Evolutionary conservation across 2,797 vertebrate species (phyloP).

Genomic region (Halcyon smyrnensis): DNA sequence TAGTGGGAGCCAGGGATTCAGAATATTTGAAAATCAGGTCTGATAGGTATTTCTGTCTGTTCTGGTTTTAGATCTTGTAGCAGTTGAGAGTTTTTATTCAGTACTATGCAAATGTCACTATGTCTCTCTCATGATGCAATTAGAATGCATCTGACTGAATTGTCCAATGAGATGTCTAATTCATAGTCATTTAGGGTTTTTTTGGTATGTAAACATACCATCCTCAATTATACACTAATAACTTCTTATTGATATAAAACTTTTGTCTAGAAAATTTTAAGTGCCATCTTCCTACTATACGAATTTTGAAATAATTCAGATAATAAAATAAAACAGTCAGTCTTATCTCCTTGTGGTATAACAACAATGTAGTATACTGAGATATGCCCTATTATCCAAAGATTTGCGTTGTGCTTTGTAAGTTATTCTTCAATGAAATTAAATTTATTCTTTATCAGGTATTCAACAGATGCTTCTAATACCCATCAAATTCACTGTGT

Average conservation of each 20-base stretch:
- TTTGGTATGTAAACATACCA: neutral
- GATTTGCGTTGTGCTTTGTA: constrained; percentile 36
- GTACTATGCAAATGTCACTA: neutral
- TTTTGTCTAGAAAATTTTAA: neutral
- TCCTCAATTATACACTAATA: neutral
- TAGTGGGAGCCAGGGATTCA: neutral
- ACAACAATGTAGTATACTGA: neutral
- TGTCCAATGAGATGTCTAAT: neutral
- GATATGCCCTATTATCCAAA: neutral
- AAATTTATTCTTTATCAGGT: constrained; percentile 63
- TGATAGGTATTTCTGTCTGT: neutral
- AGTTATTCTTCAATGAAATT: constrained; percentile 43
- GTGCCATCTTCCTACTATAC: neutral
- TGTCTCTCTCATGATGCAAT: neutral
- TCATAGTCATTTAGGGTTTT: neutral
- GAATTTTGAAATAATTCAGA: constrained; percentile 23
- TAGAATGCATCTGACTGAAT: neutral
- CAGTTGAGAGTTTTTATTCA: neutral
- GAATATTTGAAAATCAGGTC: neutral
- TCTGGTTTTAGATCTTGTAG: neutral
- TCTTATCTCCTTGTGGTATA: neutral
- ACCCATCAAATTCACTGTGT: constrained; percentile 54
- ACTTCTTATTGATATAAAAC: neutral
- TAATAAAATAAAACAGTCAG: neutral
- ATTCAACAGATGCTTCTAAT: constrained; percentile 68